Base-by-base conservation (phyloP, 2,888 invertebrate species). In the Prenolepis imparis region DNA sequence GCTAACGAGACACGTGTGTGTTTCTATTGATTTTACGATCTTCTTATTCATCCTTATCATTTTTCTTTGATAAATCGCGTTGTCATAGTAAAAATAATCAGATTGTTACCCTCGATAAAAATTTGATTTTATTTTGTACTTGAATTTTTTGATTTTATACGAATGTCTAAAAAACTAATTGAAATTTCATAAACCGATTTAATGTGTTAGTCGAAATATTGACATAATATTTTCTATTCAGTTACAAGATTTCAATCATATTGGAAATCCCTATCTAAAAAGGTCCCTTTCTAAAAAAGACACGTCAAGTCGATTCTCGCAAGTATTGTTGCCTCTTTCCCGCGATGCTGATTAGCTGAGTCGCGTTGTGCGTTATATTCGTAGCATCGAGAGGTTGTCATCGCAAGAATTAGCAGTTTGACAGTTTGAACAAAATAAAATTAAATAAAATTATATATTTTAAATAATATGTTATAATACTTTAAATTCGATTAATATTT, bases 21-120 rank as follows among this genome's bases (percentile, higher is more conserved):
- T 32, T 78, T 78, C 73, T 78, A 55, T 39, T 39, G 52, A n/a
- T 70, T 57, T 55, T 57, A 57, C 11, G 5, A 70, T 3, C 9
- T 36, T 70, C 11, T 52, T 41, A 21, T 3, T 28, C 28, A 28
- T 3, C 24, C 11, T 48, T 3, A 2, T 48, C 28, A 28, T 70
- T 72, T 0, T 9, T n/a, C 32, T 41, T 41, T 32, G 6, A 32
- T 21, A 18, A 66, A 32, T 1, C 28, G 8, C 3, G 9, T 36
- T 70, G 66, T 75, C 61, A 57, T 12, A 73, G 12, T 3, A 41
- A 28, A 63, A 63, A 55, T 67, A n/a, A 28, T n/a, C 6, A 15
- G 39, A 28, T 12, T 21, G 9, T 41, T 3, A 12, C 3, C 39
- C 24, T 28, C 36, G 24, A 73, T 12, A 66, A 64, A 64, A 74